Conservation (phyloP, 2,888 invertebrate species). For the Lasius platythorax region DNA sequence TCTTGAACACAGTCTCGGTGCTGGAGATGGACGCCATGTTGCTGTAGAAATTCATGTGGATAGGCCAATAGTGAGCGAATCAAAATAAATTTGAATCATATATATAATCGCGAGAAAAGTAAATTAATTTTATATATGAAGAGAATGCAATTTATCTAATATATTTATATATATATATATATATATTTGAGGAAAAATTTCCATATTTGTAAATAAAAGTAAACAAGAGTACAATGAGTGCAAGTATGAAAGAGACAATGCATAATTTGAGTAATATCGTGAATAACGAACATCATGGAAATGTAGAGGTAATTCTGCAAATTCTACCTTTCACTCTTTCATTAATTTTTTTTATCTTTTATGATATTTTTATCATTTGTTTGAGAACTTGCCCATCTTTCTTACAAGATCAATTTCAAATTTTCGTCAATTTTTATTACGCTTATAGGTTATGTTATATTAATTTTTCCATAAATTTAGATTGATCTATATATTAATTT, state of each 20-base stretch:
- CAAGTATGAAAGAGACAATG: slow-evolving; percentile 75
- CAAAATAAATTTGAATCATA: slow-evolving; percentile 23
- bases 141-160: not conserved
- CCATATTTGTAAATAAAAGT: not conserved
- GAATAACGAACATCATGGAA: slow-evolving; percentile 76
- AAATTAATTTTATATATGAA: not conserved
- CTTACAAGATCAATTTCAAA: not conserved
- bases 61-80: not conserved
- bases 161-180: not conserved
- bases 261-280: slow-evolving; percentile 64
- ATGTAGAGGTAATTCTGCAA: slow-evolving; percentile 77
- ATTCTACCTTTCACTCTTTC: not conserved
- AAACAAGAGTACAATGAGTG: slow-evolving; percentile 20
- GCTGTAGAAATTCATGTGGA: not conserved
- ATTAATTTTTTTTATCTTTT: not conserved
- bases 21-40: not conserved
- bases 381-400: not conserved
- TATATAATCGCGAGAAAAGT: not conserved
- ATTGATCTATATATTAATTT: not conserved
- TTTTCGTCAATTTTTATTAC: not conserved
- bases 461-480: not conserved
- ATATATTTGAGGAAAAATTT: not conserved
- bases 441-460: slow-evolving; percentile 12
- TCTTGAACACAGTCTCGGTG: too few relatives aligned
- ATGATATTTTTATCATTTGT: too few relatives aligned